A percentile compares a stretch with the other conserved stretches of the same genome.
These are phyloP conservation scores for Pogonocherus hispidulus DNA, from an alignment of 2,888 invertebrate species.

Conservation along the genomic window DNA sequence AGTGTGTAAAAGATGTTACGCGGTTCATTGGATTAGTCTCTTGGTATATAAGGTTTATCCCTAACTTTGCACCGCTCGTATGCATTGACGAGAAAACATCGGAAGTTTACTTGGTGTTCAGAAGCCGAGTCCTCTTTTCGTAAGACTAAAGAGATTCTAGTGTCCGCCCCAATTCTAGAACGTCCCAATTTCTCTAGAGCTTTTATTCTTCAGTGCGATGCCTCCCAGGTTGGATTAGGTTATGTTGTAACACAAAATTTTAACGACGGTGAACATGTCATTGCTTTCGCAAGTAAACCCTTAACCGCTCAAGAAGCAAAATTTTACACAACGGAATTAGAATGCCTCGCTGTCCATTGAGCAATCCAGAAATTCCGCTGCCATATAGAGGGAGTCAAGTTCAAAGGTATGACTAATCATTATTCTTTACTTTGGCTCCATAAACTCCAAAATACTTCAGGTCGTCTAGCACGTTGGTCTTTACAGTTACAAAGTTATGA, in stretches of 20 bases:
- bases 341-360: slow-evolving; percentile 43
- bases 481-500: slow-evolving; percentile 41
- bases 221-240: neutral
- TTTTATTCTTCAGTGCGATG: slow-evolving; percentile 30
- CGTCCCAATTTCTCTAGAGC: slow-evolving; percentile 36
- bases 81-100: slow-evolving; percentile 34
- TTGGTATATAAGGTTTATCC: slow-evolving; percentile 46
- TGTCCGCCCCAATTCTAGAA: slow-evolving; percentile 31
- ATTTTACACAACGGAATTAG: slow-evolving; percentile 43
- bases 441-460: slow-evolving; percentile 39
- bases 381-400: slow-evolving; percentile 40
- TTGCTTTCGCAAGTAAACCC: slow-evolving; percentile 31
- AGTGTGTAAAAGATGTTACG: slow-evolving; percentile 38
- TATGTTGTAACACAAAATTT: neutral
- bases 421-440: slow-evolving; percentile 26
- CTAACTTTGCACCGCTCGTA: slow-evolving; percentile 37
- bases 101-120: slow-evolving; percentile 34
- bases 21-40: slow-evolving; percentile 41
- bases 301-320: slow-evolving; percentile 33
- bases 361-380: slow-evolving; percentile 39
- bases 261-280: slow-evolving; percentile 15
- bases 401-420: slow-evolving; percentile 45
- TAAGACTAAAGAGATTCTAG: slow-evolving; percentile 28
- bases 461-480: slow-evolving; percentile 29
- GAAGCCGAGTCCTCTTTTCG: slow-evolving; percentile 34